Base-by-base conservation (phyloP, 2,797 vertebrate genomes). In the Petrocephalus sullivani region DNA sequence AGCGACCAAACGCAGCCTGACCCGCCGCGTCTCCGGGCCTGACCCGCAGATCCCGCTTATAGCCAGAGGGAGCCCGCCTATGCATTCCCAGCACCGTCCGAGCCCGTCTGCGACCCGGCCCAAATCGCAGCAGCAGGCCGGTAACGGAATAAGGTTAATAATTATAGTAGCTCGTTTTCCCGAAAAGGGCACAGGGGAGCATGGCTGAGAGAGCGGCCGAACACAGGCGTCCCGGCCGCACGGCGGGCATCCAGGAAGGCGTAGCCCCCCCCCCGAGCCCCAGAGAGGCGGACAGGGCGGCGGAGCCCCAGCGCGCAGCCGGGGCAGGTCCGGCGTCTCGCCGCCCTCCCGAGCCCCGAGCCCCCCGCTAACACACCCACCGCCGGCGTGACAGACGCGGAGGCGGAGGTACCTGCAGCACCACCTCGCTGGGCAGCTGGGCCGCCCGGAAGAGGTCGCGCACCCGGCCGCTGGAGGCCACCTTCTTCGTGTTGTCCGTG, bases 401-500 rank as follows among this genome's bases (percentile, higher is more conserved):
- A 67, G 16, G 19, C 64, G 58, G 61, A 5, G n/a, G 58, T 95
- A 99, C 98, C 98, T 99, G 98, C 90, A 97, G 93, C 92, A 98
- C 97, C 93, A 98, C 97, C 94, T 99, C 98, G 95, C 93, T 97
- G 90, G 97, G 97, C 75, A 99, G 96, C 96, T 99, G 98, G 92
- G 98, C 98, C 95, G 98, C 97, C 95, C 98, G 96, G 96, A 99
- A 98, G 90, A 99, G 97, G 95, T 99, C 98, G 91, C 98, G 95
- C 93, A 99, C 98, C 93, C 97, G 96, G 88, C 97, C 97, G 90
- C 97, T 97, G 92, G 97, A 97, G 87, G 97, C 97, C 94, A 98
- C 97, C 96, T 99, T 99, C 93, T 99, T 98, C 92, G 97, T 97
- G 96, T 97, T 98, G 93, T 99, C 98, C 92, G 97, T 98, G 96